Evolutionary conservation across 2,113 vertebrate genomes (phyloP).

Genomic region (Anhinga anhinga): DNA sequence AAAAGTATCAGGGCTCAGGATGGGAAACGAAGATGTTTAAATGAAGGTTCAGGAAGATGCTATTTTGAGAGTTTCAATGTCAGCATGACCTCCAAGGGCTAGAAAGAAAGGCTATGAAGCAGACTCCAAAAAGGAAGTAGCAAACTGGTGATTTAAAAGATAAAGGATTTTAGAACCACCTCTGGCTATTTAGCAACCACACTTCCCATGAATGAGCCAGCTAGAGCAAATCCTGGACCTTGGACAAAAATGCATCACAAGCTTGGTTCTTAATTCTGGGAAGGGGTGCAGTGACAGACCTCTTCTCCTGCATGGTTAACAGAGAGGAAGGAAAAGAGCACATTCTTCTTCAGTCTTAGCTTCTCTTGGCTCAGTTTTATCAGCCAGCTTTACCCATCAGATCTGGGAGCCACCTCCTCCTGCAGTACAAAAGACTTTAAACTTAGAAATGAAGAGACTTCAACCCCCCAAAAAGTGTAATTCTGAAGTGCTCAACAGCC

Average conservation of each 20-base stretch:
- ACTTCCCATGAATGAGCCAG: rapidly evolving
- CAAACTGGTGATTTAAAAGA: background rate
- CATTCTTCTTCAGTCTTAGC: background rate
- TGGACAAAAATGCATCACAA: background rate
- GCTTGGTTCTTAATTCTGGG: background rate
- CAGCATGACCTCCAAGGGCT: background rate
- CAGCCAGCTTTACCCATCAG: background rate
- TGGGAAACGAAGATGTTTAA: background rate
- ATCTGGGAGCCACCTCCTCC: background rate
- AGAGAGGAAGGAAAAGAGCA: background rate
- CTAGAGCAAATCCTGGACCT: background rate
- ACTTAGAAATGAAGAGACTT: slow-evolving; percentile 64
- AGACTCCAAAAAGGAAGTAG: background rate
- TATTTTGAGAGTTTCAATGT: background rate
- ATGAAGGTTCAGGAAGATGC: background rate
- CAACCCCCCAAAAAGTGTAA: background rate
- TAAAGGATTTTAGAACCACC: background rate
- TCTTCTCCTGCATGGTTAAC: background rate
- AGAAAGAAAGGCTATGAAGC: background rate
- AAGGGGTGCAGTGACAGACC: background rate
- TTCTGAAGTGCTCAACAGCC: slow-evolving; percentile 59
- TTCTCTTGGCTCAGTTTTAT: background rate
- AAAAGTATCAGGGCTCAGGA: background rate
- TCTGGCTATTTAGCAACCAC: background rate
- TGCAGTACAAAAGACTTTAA: background rate